Percentiles rank a stretch among this genome's conserved stretches.
phyloP scores from a whole-genome alignment of 2,888 invertebrate species.

The Hipparchia sbordonii region DNA sequence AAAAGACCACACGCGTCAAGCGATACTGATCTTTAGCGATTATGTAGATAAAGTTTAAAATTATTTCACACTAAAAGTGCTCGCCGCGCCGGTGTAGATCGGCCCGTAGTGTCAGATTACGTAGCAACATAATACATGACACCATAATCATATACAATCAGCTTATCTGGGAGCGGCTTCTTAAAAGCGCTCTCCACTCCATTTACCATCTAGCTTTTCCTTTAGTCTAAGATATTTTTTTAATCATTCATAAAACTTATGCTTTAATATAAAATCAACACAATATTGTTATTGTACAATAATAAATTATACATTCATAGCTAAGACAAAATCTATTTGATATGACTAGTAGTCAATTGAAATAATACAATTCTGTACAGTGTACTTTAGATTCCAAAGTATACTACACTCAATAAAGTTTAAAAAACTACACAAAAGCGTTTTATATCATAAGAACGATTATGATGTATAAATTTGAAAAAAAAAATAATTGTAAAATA shows the following conservation, averaged over 20 bases:
- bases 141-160: no score
- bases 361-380: not conserved
- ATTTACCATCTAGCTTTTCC: not conserved
- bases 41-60: no score
- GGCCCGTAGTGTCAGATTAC: no score
- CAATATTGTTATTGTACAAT: not conserved
- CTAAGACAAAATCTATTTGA: not conserved
- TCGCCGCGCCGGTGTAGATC: no score
- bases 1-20: no score
- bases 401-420: not conserved
- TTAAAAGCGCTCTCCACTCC: not conserved
- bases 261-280: not conserved
- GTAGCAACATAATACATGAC: no score
- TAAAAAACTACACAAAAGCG: not conserved
- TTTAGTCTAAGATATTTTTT: not conserved
- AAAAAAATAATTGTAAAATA: not conserved
- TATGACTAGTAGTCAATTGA: slow-evolving; percentile 5
- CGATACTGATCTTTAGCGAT: no score
- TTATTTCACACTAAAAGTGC: no score
- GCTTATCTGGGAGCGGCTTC: not conserved
- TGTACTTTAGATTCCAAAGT: not conserved
- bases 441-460: slow-evolving; percentile 12
- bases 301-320: not conserved
- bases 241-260: not conserved
- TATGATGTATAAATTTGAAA: not conserved